These are phyloP conservation scores for Chalcosyrphus nemorum DNA, from an alignment of 2,888 invertebrate species.

Conservation along the genomic window DNA sequence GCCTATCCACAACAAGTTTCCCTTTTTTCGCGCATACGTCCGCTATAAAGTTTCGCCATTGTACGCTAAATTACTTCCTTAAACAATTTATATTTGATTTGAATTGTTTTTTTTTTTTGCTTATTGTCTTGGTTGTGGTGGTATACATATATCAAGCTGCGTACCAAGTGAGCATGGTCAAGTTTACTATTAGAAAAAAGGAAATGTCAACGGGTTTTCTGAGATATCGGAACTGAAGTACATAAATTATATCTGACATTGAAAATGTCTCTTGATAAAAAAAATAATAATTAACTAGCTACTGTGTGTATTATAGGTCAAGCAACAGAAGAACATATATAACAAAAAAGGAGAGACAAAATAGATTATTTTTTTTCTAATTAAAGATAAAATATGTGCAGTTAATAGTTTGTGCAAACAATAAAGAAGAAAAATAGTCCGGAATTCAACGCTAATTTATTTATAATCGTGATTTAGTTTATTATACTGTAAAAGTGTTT, in stretches of 20 bases:
- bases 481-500: conserved; percentile 35
- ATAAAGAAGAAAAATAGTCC: conserved; percentile 31
- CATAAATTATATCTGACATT: conserved; percentile 46
- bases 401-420: conserved; percentile 37
- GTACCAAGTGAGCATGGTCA: conserved; percentile 42
- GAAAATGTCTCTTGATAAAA: not conserved
- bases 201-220: conserved; percentile 31
- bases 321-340: not conserved
- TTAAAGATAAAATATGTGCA: conserved; percentile 49
- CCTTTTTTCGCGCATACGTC: conserved; percentile 14
- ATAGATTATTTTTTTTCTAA: not conserved
- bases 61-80: conserved; percentile 42
- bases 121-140: not conserved
- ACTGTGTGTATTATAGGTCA: not conserved
- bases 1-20: not conserved
- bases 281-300: not conserved
- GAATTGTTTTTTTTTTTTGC: not conserved
- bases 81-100: conserved; percentile 26
- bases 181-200: conserved; percentile 54
- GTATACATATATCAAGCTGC: conserved; percentile 35
- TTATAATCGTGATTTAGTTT: conserved; percentile 49
- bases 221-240: conserved; percentile 50
- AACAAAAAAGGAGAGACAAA: conserved; percentile 2
- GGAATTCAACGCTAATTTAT: conserved; percentile 37
- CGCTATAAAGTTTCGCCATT: conserved; percentile 18